These are phyloP conservation scores for Eupeodes luniger DNA, from an alignment of 2,888 invertebrate genomes.

Conservation along the genomic window DNA sequence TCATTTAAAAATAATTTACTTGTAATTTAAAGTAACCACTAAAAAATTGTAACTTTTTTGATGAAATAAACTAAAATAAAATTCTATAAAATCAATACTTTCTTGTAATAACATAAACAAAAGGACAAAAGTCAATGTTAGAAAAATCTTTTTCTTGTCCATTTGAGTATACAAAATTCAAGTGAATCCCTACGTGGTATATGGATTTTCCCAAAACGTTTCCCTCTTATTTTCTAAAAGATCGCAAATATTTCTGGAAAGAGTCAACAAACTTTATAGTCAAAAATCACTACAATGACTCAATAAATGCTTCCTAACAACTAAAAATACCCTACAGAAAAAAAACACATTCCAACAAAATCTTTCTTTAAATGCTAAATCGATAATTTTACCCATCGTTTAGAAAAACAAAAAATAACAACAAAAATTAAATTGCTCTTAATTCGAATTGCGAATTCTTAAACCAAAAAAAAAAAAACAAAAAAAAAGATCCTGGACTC, in stretches of 20 bases:
- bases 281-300: not conserved
- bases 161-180: too few relatives aligned
- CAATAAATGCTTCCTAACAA: slow-evolving; percentile 3
- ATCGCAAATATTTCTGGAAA: not conserved
- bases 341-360: slow-evolving; percentile 1
- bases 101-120: too few relatives aligned
- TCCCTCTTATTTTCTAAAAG: not conserved
- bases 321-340: slow-evolving; percentile 61
- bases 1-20: too few relatives aligned
- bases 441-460: slow-evolving; percentile 14
- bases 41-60: too few relatives aligned
- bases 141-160: too few relatives aligned
- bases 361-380: slow-evolving; percentile 4
- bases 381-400: slow-evolving; percentile 15
- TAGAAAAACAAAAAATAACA: not conserved
- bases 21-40: too few relatives aligned
- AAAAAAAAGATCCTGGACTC: slow-evolving; percentile 58
- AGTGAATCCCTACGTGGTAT: too few relatives aligned
- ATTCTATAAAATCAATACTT: too few relatives aligned
- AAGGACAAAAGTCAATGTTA: too few relatives aligned
- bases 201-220: too few relatives aligned
- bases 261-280: slow-evolving; percentile 51
- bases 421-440: not conserved
- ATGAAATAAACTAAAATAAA: too few relatives aligned
- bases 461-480: not conserved